Percentiles rank a stretch among this genome's conserved stretches.
phyloP scores from a whole-genome alignment of 2,888 invertebrate species.

The Enchytraeus crypticus region DNA sequence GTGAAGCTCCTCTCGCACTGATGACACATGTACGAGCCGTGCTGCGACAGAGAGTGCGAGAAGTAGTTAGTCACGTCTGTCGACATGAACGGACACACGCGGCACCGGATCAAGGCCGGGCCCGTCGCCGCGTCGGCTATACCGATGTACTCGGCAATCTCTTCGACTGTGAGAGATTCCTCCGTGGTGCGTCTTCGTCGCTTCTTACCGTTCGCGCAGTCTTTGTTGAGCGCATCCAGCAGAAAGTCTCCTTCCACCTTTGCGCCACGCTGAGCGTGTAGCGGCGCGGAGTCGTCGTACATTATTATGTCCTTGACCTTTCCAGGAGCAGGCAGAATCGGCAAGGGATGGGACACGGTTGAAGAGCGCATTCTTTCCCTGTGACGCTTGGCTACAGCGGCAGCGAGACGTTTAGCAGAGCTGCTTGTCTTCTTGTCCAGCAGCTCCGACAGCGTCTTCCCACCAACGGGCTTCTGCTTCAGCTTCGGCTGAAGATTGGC shows the following conservation, averaged over 20 bases:
- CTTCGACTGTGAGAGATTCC: constrained; percentile 27
- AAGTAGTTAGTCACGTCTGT: constrained; percentile 22
- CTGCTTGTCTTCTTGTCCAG: no score
- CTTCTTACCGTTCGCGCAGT: constrained; percentile 23
- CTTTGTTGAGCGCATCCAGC: constrained; percentile 27
- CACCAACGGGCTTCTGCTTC: no score
- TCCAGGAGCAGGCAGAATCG: background rate
- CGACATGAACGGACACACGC: constrained; percentile 21
- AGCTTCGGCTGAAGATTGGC: no score
- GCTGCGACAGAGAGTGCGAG: constrained; percentile 25
- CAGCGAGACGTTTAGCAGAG: no score
- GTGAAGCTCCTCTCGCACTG: constrained; percentile 32
- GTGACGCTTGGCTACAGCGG: no score
- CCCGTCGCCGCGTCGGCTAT: constrained; percentile 2
- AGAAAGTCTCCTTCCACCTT: constrained; percentile 27
- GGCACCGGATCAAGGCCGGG: constrained; percentile 11
- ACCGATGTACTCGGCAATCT: constrained; percentile 30
- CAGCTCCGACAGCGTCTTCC: no score
- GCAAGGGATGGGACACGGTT: no score
- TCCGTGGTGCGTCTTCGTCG: constrained; percentile 24
- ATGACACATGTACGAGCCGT: constrained; percentile 31
- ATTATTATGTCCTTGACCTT: constrained; percentile 27
- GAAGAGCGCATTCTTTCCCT: no score
- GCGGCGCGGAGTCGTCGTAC: constrained; percentile 24
- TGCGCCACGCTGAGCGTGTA: constrained; percentile 17